Evolutionary conservation across 2,797 vertebrate genomes (phyloP).

Genomic region (Thamnophis elegans): DNA sequence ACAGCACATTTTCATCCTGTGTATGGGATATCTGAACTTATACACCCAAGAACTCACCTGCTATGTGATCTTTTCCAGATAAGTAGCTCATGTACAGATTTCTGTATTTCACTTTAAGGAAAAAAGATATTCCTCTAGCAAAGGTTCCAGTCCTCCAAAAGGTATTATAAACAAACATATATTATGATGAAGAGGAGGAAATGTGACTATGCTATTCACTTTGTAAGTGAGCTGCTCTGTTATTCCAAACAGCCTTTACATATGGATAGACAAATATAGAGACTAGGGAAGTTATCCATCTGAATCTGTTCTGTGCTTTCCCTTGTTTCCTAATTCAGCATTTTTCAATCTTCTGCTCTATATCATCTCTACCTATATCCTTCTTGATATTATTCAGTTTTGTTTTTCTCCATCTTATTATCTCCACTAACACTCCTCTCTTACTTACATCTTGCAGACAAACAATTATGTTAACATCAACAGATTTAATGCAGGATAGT

Average conservation of each 20-base stretch:
- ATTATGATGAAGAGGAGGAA: not conserved
- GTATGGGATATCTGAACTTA: not conserved
- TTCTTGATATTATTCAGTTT: not conserved
- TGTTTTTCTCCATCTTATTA: not conserved
- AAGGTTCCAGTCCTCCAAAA: not conserved
- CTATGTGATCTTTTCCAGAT: not conserved
- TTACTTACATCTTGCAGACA: not conserved
- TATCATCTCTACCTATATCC: not conserved
- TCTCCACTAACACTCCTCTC: not conserved
- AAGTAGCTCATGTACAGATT: not conserved
- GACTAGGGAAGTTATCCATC: not conserved
- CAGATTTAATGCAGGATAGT: not conserved
- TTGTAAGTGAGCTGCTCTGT: not conserved
- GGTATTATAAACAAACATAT: not conserved
- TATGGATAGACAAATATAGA: not conserved
- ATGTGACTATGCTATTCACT: not conserved
- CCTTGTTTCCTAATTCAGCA: not conserved
- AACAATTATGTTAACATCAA: not conserved
- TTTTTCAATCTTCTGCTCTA: not conserved
- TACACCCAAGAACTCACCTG: not conserved
- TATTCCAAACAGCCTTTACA: not conserved
- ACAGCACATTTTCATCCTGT: not conserved
- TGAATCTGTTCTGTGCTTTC: not conserved
- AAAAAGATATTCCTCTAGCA: not conserved
- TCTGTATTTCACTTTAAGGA: not conserved